phyloP scores from a whole-genome alignment of 1,140 invertebrate genomes.

The Aphaenogaster floridana region DNA sequence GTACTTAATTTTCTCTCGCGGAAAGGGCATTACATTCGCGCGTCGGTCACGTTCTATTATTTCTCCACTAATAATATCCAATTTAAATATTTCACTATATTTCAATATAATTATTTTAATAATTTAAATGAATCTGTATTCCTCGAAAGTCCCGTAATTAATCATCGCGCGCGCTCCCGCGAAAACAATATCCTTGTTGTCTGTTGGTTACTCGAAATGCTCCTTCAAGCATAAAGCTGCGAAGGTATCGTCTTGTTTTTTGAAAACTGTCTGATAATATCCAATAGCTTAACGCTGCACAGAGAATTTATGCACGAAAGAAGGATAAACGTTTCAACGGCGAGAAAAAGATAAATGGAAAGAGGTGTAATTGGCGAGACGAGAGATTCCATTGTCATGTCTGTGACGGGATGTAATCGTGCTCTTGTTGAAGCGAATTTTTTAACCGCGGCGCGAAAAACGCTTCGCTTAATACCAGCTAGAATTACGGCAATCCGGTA shows the following conservation, averaged over 20 bases:
- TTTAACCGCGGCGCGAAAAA: constrained; percentile 50
- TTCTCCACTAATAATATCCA: constrained; percentile 24
- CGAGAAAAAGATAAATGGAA: constrained; percentile 8
- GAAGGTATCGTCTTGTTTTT: not conserved
- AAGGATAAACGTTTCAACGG: constrained; percentile 8
- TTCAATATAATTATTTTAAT: constrained; percentile 14
- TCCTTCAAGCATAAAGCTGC: not conserved
- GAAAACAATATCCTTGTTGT: not conserved
- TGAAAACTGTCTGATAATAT: not conserved
- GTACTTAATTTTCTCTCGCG: constrained; percentile 51
- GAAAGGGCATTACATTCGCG: constrained; percentile 16
- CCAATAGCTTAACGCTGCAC: constrained; percentile 23
- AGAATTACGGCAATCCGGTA: constrained; percentile 49
- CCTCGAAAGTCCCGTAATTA: constrained; percentile 2
- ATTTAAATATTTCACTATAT: constrained; percentile 32
- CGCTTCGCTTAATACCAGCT: constrained; percentile 32
- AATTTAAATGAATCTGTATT: not conserved
- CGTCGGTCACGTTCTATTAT: constrained; percentile 13
- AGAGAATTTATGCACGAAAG: not conserved
- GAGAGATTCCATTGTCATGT: constrained; percentile 69
- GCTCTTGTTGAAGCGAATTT: constrained; percentile 44
- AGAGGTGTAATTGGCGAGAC: constrained; percentile 70
- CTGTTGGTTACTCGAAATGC: not conserved
- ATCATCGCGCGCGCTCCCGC: not conserved
- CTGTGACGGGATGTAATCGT: constrained; percentile 62